A percentile compares a stretch with the other conserved stretches of the same genome.
Evolutionary conservation across 2,888 invertebrate species (phyloP).

Genomic region (Unio pictorum): DNA sequence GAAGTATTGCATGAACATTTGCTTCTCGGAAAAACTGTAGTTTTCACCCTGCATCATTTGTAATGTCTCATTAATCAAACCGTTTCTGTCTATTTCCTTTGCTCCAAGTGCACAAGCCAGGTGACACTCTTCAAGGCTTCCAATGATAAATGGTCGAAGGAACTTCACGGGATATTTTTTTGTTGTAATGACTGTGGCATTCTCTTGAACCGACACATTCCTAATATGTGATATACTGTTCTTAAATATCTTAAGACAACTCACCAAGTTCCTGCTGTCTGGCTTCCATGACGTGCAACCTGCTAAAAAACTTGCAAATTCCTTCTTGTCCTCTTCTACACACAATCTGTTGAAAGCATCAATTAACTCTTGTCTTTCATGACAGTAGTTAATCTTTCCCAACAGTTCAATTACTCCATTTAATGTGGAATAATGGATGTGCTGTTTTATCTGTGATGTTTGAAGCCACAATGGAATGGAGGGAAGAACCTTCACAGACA

Average conservation of each 20-base stretch:
- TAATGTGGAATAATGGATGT: constrained; percentile 6
- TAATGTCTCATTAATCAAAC: constrained; percentile 9
- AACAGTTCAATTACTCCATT: background rate
- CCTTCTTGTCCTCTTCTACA: too few species aligned
- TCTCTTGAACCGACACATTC: too few species aligned
- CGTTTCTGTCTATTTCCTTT: background rate
- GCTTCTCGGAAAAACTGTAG: constrained; percentile 4
- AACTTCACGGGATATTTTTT: constrained; percentile 10
- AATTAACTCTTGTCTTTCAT: too few species aligned
- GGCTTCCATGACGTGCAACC: too few species aligned
- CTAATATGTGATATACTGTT: too few species aligned
- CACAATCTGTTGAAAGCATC: too few species aligned
- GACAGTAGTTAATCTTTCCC: too few species aligned
- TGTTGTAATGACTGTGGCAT: too few species aligned
- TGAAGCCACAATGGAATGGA: constrained; percentile 5
- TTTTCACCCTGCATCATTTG: background rate
- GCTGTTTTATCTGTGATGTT: constrained; percentile 6
- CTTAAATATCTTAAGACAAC: too few species aligned
- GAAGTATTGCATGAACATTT: constrained; percentile 11
- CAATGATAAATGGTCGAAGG: constrained; percentile 2
- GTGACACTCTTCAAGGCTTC: background rate
- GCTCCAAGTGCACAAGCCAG: constrained; percentile 12
- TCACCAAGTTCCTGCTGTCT: too few species aligned
- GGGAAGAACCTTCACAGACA: constrained; percentile 11
- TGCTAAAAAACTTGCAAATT: too few species aligned